Base-by-base conservation (phyloP, 2,113 vertebrate species). In the Alaudala cheleensis region DNA sequence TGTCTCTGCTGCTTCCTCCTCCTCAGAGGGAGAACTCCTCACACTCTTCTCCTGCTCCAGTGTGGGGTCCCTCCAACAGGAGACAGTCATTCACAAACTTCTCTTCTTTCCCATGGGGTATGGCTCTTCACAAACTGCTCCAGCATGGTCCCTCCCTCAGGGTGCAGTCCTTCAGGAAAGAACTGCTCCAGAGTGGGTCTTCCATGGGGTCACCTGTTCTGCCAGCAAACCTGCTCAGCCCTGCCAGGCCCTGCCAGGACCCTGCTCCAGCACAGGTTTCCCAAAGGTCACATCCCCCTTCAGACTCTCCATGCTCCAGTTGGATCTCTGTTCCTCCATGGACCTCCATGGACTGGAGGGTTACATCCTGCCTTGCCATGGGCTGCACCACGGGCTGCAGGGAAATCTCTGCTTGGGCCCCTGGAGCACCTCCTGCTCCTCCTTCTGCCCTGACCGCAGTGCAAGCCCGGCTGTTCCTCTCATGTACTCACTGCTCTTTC, bases 381-480 rank as follows among this genome's bases (percentile, higher is more conserved):
- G 16, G 16, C 58, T 61, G 58, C 58, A 39, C 25, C 25, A 4
- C 13, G 22, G 16, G 16, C 58, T 61, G 58, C 58, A 39, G 37
- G 11, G 7, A 20, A 42, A 28, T 20, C 37, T 61, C 60, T 40
- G 37, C 37, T 61, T 25, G 3, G 3, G 37, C 2, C 3, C 14
- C n/a, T 53, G 61, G 9, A n/a, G 9, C 20, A 14, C 23, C 23
- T 81, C 33, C 44, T 67, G 28, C 4, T 10, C 8, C 5, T 58
- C 37, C 37, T 49, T 12, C 60, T 29, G 31, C 40, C 15, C 29
- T 47, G 47, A 20, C n/a, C 1, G 0, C 22, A 3, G 21, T 11
- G n/a, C 9, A 47, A 25, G 61, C 78, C 20, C 0, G 0, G n/a
- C 70, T 54, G n/a, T 8, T 61, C 14, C 39, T 83, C 10, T 54